Evolutionary conservation across 2,113 vertebrate genomes (phyloP).

Genomic region (Bucco capensis): DNA sequence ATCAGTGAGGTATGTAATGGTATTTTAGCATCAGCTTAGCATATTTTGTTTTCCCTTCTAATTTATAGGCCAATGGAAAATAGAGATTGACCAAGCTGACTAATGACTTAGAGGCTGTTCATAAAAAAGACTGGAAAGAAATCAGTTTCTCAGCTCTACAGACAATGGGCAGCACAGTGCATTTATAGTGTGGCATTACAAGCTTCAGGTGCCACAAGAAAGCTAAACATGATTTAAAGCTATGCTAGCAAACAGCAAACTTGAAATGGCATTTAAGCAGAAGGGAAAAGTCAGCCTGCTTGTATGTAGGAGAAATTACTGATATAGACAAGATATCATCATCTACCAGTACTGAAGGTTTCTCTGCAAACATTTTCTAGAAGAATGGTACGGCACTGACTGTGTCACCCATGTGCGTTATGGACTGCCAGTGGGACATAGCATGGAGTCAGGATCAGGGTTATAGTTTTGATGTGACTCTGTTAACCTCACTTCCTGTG

Average conservation of each 20-base stretch:
- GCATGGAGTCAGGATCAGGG: background rate
- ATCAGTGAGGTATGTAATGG: slow-evolving; percentile 61
- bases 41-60: slow-evolving; percentile 41
- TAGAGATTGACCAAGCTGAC: background rate
- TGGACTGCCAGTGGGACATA: background rate
- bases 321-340: background rate
- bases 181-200: background rate
- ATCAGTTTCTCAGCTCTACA: background rate
- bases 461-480: background rate
- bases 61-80: slow-evolving; percentile 23
- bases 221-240: background rate
- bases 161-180: background rate
- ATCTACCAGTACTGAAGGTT: background rate
- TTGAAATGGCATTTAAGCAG: background rate
- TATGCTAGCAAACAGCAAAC: background rate
- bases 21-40: slow-evolving; percentile 66
- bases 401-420: background rate
- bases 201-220: background rate
- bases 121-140: slow-evolving; percentile 17
- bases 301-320: background rate
- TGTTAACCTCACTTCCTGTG: background rate
- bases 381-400: background rate
- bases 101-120: background rate
- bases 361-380: background rate
- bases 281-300: background rate